These are phyloP conservation scores for Andricus quercusramuli DNA, from an alignment of 2,888 invertebrate species.

Conservation along the genomic window DNA sequence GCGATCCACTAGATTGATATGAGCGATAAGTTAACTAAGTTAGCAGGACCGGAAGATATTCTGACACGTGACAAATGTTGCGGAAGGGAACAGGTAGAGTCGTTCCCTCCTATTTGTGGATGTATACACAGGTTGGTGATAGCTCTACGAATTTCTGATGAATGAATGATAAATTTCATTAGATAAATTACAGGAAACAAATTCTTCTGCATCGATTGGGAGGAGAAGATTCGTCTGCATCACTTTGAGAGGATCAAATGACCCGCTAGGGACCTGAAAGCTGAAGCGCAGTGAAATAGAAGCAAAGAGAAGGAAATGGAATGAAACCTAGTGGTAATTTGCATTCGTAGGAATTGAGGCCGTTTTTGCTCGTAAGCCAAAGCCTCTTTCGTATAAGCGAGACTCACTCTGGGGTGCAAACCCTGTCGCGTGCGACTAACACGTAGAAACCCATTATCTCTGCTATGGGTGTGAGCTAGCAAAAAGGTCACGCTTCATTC, in stretches of 20 bases:
- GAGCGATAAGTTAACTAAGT: conserved; percentile 35
- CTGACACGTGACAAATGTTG: conserved; percentile 35
- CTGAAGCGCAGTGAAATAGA: conserved; percentile 48
- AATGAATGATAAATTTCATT: conserved; percentile 7
- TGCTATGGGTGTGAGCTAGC: conserved; percentile 39
- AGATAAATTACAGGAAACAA: neutral
- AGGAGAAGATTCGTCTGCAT: conserved; percentile 32
- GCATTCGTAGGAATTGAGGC: conserved; percentile 53
- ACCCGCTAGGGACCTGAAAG: conserved; percentile 48
- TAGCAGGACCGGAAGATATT: conserved; percentile 38
- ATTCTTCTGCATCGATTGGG: conserved; percentile 12
- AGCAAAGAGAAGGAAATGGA: conserved; percentile 49
- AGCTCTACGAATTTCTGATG: conserved; percentile 15
- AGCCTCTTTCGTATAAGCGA: conserved; percentile 42
- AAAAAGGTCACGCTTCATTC: conserved; percentile 41
- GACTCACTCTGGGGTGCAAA: conserved; percentile 37
- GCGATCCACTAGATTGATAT: conserved; percentile 31
- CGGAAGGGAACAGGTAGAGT: conserved; percentile 28
- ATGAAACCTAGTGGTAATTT: conserved; percentile 55
- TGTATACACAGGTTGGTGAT: conserved; percentile 15
- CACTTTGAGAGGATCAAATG: conserved; percentile 45
- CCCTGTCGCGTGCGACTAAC: conserved; percentile 39
- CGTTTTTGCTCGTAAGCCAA: conserved; percentile 54
- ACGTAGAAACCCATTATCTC: conserved; percentile 37
- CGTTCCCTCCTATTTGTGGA: conserved; percentile 25